A percentile compares a stretch with the other conserved stretches of the same genome.
These are phyloP conservation scores for Coelopa frigida DNA, from an alignment of 1,140 invertebrate species.

Conservation along the genomic window DNA sequence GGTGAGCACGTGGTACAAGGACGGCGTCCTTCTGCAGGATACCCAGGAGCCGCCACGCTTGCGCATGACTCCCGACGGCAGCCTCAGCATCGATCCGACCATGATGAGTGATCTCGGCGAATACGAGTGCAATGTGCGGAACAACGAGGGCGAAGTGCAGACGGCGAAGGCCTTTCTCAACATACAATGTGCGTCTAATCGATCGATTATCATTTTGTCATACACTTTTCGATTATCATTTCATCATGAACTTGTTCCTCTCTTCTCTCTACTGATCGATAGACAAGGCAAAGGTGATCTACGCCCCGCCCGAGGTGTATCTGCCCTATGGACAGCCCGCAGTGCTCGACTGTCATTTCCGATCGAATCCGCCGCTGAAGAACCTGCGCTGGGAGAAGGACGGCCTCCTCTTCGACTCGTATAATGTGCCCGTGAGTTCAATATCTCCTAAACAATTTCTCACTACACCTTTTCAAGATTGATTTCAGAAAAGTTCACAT, in stretches of 20 bases:
- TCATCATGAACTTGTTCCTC: background rate
- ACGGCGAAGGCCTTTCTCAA: constrained; percentile 83
- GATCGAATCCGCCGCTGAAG: constrained; percentile 87
- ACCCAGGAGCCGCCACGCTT: constrained; percentile 57
- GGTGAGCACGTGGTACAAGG: constrained; percentile 63
- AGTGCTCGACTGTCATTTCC: constrained; percentile 84
- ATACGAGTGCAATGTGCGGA: constrained; percentile 82
- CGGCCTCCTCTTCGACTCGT: constrained; percentile 84
- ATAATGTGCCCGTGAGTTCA: constrained; percentile 59
- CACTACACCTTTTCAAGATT: background rate
- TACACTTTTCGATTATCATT: background rate
- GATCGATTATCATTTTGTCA: background rate
- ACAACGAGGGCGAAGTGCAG: constrained; percentile 71
- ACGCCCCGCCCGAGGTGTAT: constrained; percentile 78
- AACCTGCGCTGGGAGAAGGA: constrained; percentile 92
- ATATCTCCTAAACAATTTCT: background rate
- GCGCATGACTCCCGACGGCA: constrained; percentile 59
- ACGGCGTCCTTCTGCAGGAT: constrained; percentile 54
- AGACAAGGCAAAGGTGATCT: constrained; percentile 90
- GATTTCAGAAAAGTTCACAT: background rate
- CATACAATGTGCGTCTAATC: constrained; percentile 76
- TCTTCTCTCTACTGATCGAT: constrained; percentile 34
- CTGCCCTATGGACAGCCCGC: constrained; percentile 84
- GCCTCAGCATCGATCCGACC: constrained; percentile 66
- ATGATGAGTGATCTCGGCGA: constrained; percentile 77